Evolutionary conservation across 30 jellyfish, hydroid and myxozoan species (phyloP), one percentile per base, ranked within the genome.

Genomic region (Rhopilema esculentum): DNA sequence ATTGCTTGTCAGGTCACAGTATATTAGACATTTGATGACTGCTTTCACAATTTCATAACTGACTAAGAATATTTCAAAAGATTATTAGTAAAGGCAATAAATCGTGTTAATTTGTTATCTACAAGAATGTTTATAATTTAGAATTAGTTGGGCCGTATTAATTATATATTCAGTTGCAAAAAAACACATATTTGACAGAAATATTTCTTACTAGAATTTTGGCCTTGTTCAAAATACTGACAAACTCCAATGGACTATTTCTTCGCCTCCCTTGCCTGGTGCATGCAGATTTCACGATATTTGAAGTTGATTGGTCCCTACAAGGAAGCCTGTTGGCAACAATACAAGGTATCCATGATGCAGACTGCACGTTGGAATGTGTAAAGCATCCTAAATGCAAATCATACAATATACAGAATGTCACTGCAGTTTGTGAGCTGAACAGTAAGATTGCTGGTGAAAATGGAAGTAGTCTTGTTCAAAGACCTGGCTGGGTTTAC

Each of bases 231-330:
- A 40, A 40, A 6, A 40, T 12, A 6, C 9, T 12, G 12, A 12
- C 12, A 40, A 40, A 12, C 6, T 40, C 9, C 57, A 40, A 12
- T 40, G 57, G 77, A 18, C 77, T 66, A 8, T 18, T 66, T 22
- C 77, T 66, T 23, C 77, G 77, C 16, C 77, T 66, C 0, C 77
- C 77, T 21, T 66, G 77, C 27, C 27, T 66, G 29, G 77, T 23
- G 30, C 77, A 66, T 66, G 77, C 77, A 6, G 77, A 66, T 1
- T 66, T 66, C 77, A 66, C 77, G n/a, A 23, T 66, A 23, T 66
- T 66, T 23, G 33, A 23, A 32, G 8, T 66, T 1, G 77, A 66
- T 32, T 23, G 33, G 33, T 28, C 33, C 23, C 77, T 66, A 4
- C 26, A 66, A 4, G 77, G 77, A 23, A 66, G 77, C 77, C 20